A percentile compares a stretch with the other conserved stretches of the same genome.
Conservation (phyloP, 2,113 vertebrate genomes). For the Eulacestoma nigropectus region DNA sequence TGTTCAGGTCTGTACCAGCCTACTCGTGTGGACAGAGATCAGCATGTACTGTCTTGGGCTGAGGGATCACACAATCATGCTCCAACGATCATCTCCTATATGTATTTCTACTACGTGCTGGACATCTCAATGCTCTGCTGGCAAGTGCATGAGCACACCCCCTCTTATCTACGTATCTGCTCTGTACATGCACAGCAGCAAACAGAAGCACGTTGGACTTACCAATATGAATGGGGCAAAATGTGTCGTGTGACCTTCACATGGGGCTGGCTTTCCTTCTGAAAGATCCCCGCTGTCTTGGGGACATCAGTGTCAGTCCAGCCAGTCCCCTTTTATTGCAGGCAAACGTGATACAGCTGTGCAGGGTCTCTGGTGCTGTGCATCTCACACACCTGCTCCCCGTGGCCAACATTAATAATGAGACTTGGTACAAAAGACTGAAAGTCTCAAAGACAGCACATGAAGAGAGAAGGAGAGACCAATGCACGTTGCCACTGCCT, state of each 20-base stretch:
- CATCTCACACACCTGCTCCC: background rate
- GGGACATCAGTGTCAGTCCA: background rate
- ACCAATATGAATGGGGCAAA: background rate
- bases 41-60: background rate
- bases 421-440: background rate
- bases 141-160: background rate
- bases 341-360: background rate
- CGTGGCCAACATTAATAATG: background rate
- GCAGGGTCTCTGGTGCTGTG: background rate
- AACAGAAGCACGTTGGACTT: background rate
- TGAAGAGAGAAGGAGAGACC: background rate
- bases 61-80: background rate
- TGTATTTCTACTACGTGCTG: background rate
- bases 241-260: rapidly evolving
- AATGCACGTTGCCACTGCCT: background rate
- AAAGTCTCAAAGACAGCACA: background rate
- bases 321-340: background rate
- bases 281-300: background rate
- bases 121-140: background rate
- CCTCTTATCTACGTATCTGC: background rate
- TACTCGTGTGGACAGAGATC: background rate
- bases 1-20: constrained; percentile 31
- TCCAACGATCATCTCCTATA: background rate
- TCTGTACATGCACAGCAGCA: background rate
- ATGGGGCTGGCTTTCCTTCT: background rate